Base-by-base conservation (phyloP, 2,797 vertebrate genomes). In the Coilia nasus region DNA sequence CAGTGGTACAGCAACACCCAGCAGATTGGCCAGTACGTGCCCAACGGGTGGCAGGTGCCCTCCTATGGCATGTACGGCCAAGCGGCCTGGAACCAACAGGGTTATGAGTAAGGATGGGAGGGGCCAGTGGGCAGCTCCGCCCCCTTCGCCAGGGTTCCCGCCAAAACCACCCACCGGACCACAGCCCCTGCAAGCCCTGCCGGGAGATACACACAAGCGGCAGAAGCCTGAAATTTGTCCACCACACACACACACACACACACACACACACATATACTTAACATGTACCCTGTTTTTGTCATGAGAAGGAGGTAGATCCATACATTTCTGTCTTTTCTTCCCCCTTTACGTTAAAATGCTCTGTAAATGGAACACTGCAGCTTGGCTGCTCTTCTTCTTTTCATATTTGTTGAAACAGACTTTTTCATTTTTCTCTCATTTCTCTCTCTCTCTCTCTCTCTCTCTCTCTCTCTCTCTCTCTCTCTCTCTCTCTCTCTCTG, bases 21-120 rank as follows among this genome's bases (percentile, higher is more conserved):
- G 85, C 97, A 99, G 92, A 97, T 99, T 85, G 96, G 97, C 88
- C 98, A 99, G 93, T 99, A 99, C 67, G 94, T 99, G 93, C 97
- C 97, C 81, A 99, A 99, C 5, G 97, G 98, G 85, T 99, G 98
- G 98, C 98, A 98, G 91, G 96, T 99, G 87, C 98, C 98, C 85
- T 94, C 97, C 82, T 99, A 99, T 11, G 95, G 97, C 31, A 94
- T 99, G 87, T 99, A 99, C 84, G 93, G 98, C 83, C 98, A 99
- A 92, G 95, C 71, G 1, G 19, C 98, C 0, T 99, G 98, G 98
- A 99, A 96, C 92, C 98, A 99, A 91, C 98, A 98, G 93, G 97
- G 98, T 92, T 99, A 98, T 89, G 98, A 96, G 97, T 99, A 97
- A 97, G 97, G 95, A 95, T 90, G 89, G 87, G 44, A 35, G 6